A percentile compares a stretch with the other conserved stretches of the same genome.
phyloP scores from a whole-genome alignment of 1,140 invertebrate species.

The Drosophila simulans region DNA sequence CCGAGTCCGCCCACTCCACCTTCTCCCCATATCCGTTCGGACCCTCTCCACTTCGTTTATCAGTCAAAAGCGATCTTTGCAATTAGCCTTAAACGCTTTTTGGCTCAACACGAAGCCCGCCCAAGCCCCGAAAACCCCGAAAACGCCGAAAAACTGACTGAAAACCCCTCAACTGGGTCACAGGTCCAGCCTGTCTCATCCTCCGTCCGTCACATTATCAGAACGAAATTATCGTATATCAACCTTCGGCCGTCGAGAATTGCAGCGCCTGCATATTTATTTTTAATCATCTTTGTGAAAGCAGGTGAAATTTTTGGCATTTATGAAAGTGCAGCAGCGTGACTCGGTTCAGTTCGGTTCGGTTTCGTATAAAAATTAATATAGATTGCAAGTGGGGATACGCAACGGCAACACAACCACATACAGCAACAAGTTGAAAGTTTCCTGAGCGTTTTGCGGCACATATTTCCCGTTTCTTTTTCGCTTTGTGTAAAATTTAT shows the following conservation, averaged over 20 bases:
- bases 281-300: conserved; percentile 84
- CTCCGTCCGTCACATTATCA: conserved; percentile 78
- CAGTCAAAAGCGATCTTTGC: conserved; percentile 78
- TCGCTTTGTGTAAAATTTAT: conserved; percentile 74
- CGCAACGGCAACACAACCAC: conserved; percentile 41
- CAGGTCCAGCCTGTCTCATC: conserved; percentile 14
- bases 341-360: conserved; percentile 43
- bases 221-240: conserved; percentile 83
- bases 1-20: conserved; percentile 55
- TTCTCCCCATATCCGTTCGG: conserved; percentile 5
- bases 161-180: conserved; percentile 38
- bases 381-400: conserved; percentile 78
- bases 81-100: conserved; percentile 83
- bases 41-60: conserved; percentile 56
- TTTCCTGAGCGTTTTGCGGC: conserved; percentile 58
- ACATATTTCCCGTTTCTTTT: conserved; percentile 39
- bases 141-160: neutral
- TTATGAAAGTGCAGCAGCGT: conserved; percentile 82
- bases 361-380: conserved; percentile 77
- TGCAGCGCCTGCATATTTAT: conserved; percentile 76
- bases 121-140: neutral
- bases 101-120: conserved; percentile 67
- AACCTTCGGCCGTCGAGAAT: conserved; percentile 49
- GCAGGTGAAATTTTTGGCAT: conserved; percentile 84
- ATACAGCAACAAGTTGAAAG: conserved; percentile 59